Conservation (phyloP, 1,140 invertebrate species). For the Anastrepha ludens region DNA sequence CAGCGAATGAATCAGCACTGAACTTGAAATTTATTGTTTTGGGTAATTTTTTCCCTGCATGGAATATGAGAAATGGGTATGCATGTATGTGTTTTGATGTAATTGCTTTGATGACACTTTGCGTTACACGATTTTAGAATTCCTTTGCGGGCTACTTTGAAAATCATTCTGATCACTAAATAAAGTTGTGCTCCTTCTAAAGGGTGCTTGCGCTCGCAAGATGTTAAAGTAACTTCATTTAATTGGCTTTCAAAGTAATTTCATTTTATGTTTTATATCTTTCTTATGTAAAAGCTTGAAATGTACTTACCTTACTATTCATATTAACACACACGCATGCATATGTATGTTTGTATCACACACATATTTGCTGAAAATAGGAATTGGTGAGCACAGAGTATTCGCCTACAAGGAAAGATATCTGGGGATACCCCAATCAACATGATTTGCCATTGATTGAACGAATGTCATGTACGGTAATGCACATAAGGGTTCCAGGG, state of each 20-base stretch:
- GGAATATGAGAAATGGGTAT: background rate
- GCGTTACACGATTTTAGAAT: background rate
- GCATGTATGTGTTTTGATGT: background rate
- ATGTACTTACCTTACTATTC: too few relatives aligned
- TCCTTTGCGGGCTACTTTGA: background rate
- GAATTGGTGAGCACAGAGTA: too few relatives aligned
- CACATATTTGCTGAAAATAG: too few relatives aligned
- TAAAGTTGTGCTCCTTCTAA: background rate
- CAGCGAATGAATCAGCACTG: too few relatives aligned
- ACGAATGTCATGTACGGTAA: too few relatives aligned
- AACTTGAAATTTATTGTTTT: too few relatives aligned
- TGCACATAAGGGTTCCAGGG: too few relatives aligned
- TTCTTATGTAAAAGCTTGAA: background rate
- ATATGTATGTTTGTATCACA: too few relatives aligned
- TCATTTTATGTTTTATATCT: background rate
- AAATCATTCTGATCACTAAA: background rate
- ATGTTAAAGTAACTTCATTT: conserved; percentile 26
- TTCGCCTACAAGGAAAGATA: too few relatives aligned
- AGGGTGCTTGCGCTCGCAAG: background rate
- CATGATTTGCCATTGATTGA: too few relatives aligned
- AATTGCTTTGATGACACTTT: background rate
- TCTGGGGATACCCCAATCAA: too few relatives aligned
- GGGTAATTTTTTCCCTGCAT: background rate
- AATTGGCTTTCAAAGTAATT: background rate
- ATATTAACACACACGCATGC: too few relatives aligned